Percentiles rank a stretch among this genome's conserved stretches.
Evolutionary conservation across 2,113 vertebrate species (phyloP).

Genomic region (Oncorhynchus tshawytscha): DNA sequence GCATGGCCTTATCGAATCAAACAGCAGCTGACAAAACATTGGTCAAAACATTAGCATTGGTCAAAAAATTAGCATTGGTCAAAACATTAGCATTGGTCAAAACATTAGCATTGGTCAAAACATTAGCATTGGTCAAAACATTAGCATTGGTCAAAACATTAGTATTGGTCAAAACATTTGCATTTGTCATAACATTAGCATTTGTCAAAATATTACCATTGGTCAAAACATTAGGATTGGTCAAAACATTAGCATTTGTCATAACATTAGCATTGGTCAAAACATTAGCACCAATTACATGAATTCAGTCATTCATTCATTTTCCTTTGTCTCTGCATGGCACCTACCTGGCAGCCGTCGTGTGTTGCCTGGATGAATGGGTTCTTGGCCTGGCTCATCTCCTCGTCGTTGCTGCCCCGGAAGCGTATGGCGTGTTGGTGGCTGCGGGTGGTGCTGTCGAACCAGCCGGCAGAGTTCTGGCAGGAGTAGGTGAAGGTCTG

Average conservation of each 20-base stretch:
- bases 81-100: neutral
- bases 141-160: too few species aligned
- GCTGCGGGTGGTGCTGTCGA: conserved; percentile 66
- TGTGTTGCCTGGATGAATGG: conserved; percentile 70
- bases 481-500: conserved; percentile 86
- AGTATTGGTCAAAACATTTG: too few species aligned
- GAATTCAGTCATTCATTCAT: conserved; percentile 1
- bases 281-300: too few species aligned
- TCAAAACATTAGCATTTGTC: too few species aligned
- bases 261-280: too few species aligned
- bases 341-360: conserved; percentile 86
- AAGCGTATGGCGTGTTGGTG: conserved; percentile 77
- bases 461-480: conserved; percentile 87
- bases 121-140: too few species aligned
- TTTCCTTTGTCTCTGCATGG: neutral
- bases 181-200: too few species aligned
- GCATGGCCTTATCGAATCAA: conserved; percentile 20
- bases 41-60: conserved; percentile 23
- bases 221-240: too few species aligned
- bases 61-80: too few species aligned
- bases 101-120: neutral
- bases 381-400: conserved; percentile 77
- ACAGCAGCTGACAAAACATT: conserved; percentile 9
- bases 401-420: conserved; percentile 78
- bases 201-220: too few species aligned